Percentiles rank a stretch among this genome's conserved stretches.
phyloP scores from a whole-genome alignment of 92 coral and sea anemone genomes.

The Porites divaricata region DNA sequence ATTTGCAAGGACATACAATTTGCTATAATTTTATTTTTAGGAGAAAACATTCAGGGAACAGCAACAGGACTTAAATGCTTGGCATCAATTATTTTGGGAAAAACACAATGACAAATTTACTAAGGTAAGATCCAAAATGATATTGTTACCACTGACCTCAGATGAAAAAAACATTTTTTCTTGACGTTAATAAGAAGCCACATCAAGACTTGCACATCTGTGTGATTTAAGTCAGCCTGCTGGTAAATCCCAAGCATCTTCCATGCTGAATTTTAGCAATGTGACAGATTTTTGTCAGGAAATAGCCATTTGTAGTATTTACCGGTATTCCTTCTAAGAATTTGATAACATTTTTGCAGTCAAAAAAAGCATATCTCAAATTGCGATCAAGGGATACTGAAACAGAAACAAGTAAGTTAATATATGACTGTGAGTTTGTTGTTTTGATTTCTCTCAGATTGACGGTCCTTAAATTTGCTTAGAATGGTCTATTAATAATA shows the following conservation, averaged over 20 bases:
- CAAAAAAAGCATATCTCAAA: slow-evolving; percentile 69
- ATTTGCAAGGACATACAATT: neutral
- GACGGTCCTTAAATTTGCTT: neutral
- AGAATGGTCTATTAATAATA: neutral
- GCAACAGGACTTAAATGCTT: slow-evolving; percentile 68
- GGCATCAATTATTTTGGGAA: slow-evolving; percentile 90
- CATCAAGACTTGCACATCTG: too few relatives aligned
- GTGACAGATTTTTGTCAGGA: too few relatives aligned
- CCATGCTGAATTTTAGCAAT: too few relatives aligned
- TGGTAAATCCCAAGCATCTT: too few relatives aligned
- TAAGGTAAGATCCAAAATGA: slow-evolving; percentile 40
- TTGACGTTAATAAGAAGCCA: neutral
- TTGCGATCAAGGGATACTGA: slow-evolving; percentile 30
- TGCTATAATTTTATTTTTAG: slow-evolving; percentile 29
- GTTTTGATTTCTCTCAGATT: neutral
- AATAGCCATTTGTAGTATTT: too few relatives aligned
- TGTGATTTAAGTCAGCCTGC: too few relatives aligned
- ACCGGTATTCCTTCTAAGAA: neutral
- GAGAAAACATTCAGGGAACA: slow-evolving; percentile 68
- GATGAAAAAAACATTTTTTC: neutral
- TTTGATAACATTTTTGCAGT: slow-evolving; percentile 36
- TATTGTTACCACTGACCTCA: neutral
- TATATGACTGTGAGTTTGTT: too few relatives aligned
- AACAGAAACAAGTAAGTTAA: slow-evolving; percentile 62
- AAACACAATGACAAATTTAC: slow-evolving; percentile 77